Evolutionary conservation across 2,888 invertebrate species (phyloP).

Genomic region (Acronicta alni): DNA sequence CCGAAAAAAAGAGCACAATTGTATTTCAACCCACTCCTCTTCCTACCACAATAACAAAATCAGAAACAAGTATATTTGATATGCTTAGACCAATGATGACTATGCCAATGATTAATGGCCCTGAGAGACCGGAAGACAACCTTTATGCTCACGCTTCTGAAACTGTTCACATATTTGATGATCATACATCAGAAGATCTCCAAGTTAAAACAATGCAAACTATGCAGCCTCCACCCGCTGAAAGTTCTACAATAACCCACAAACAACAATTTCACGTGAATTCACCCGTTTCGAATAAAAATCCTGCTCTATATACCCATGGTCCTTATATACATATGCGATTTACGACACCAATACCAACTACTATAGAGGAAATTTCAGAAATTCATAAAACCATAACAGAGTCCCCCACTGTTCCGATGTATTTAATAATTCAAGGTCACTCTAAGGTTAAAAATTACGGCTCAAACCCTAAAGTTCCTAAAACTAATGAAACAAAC

Average conservation of each 20-base stretch:
- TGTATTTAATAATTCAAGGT: constrained; percentile 95
- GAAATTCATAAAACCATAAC: constrained; percentile 70
- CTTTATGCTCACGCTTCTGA: constrained; percentile 83
- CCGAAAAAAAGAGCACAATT: constrained; percentile 61
- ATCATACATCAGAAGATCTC: constrained; percentile 67
- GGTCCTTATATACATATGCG: constrained; percentile 85
- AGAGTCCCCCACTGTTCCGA: constrained; percentile 89
- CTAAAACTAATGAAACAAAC: constrained; percentile 74
- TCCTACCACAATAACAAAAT: constrained; percentile 56
- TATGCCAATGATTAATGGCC: constrained; percentile 81
- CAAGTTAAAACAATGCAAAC: constrained; percentile 89
- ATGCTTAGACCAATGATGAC: constrained; percentile 85
- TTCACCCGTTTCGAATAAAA: constrained; percentile 66
- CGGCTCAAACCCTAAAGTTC: constrained; percentile 89
- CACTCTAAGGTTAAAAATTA: constrained; percentile 96
- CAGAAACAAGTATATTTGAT: constrained; percentile 72
- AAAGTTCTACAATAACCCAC: constrained; percentile 62
- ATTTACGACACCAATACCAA: constrained; percentile 84
- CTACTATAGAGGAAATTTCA: constrained; percentile 72
- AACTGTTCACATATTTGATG: constrained; percentile 79
- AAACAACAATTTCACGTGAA: constrained; percentile 68
- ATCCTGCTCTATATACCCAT: constrained; percentile 68
- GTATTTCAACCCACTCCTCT: constrained; percentile 61
- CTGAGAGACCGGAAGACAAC: constrained; percentile 80
- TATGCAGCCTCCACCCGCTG: constrained; percentile 89